A percentile compares a stretch with the other conserved stretches of the same genome.
phyloP scores from a whole-genome alignment of 2,797 vertebrate genomes.

The Pangasius krempfi region DNA sequence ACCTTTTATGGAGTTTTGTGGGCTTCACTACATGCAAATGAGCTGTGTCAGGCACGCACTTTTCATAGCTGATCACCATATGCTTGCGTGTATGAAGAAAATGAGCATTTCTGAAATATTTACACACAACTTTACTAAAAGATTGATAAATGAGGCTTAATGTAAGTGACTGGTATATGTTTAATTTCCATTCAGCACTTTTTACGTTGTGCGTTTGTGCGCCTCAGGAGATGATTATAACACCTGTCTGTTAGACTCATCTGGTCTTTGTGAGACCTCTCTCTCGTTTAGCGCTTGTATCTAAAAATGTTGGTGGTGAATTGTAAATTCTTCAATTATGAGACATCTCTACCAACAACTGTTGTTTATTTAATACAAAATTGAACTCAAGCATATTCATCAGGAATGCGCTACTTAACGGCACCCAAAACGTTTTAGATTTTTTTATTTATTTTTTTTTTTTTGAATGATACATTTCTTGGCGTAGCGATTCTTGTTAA shows the following conservation, averaged over 20 bases:
- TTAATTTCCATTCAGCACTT: neutral
- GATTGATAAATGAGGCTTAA: neutral
- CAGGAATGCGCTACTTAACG: neutral
- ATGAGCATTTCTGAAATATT: neutral
- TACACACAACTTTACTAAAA: neutral
- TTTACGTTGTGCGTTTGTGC: too few species aligned
- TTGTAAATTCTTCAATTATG: neutral
- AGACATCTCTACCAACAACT: neutral
- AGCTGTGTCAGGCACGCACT: too few species aligned
- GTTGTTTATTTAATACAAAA: neutral
- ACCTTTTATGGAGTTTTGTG: neutral
- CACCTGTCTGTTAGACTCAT: too few species aligned
- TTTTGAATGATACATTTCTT: neutral
- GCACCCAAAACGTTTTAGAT: neutral
- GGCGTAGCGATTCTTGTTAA: neutral
- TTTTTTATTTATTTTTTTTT: neutral
- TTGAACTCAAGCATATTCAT: neutral
- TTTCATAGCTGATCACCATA: neutral
- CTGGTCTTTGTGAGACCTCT: too few species aligned
- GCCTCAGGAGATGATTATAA: too few species aligned
- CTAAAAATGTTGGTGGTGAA: neutral
- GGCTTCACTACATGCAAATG: neutral
- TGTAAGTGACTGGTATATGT: neutral
- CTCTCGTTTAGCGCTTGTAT: neutral
- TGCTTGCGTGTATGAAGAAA: neutral